Base-by-base conservation (phyloP, 2,888 invertebrate species). In the Halictus ligatus region DNA sequence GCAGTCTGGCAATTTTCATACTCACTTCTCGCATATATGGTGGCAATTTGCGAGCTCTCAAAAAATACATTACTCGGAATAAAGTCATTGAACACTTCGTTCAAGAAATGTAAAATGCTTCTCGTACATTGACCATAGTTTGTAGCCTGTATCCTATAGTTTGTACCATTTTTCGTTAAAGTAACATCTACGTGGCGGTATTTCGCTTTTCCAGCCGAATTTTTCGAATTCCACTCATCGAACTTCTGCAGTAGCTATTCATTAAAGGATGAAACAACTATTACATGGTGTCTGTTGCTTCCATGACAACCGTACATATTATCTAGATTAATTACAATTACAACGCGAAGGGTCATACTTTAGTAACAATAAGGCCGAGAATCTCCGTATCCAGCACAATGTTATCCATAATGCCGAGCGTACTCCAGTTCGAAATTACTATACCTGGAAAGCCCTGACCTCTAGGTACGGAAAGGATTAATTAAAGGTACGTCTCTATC, bases 391-490 rank as follows among this genome's bases (percentile, higher is more conserved):
- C 67, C 4, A 75, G 18, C 15, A 40, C n/a, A 0, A 0, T 46
- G 13, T 18, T 21, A 10, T 81, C 60, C 75, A 75, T 83, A 43
- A 60, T 29, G n/a, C 54, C 18, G n/a, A 4, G 5, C 2, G 6
- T 12, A 54, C 8, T 12, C 4, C 15, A 5, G 13, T 85, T 82
- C 48, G n/a, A 86, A 78, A 71, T 75, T 71, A 64, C 58, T 77
- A 69, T 72, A 69, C n/a, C 64, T 67, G 76, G 13, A 60, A 69
- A 69, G 71, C 35, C 79, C 84, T 84, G 89, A 89, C 89, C 88
- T 88, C 89, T 88, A 83, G 77, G 72, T 60, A 76, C 15, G 2
- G 21, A 25, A 12, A 6, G n/a, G 21, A n/a, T 69, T 54, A 88
- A 78, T 84, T 72, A 58, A 76, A 67, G 71, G 43, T 69, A 54